Evolutionary conservation across 1,140 invertebrate species (phyloP), one percentile per base, ranked within the genome.

Genomic region (Diploscapter pachys): DNA sequence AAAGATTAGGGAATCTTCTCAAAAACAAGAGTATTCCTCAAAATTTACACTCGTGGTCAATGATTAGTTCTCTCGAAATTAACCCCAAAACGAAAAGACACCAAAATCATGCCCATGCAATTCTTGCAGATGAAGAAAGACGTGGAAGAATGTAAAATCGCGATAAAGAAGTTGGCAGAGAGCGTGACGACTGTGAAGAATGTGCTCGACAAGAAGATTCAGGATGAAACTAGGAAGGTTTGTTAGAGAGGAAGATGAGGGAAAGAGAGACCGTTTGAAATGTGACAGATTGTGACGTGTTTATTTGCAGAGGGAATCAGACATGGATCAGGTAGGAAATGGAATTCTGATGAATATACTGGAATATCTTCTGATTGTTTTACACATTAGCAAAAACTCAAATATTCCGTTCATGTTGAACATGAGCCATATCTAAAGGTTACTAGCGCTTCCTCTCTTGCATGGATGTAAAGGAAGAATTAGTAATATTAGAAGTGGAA

Each of bases 181-280:
- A 83, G 81, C 9, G 78, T 83, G 4, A 85, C 82, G 11, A 85
- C 83, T n/a, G 83, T 83, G 48, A 84, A 85, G 63, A 83, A 83
- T 66, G 82, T 83, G 3, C 71, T 83, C 6, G 82, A 83, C 63
- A 73, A 82, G 51, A 84, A 82, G 66, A 76, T 83, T 8, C 72
- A 78, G 5, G 83, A 85, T 52, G 82, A 83, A 73, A 79, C 83
- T 9, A 65, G 80, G 70, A 76, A 61, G 69, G 82, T 83, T 71
- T 64, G 75, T 67, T 54, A 64, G 48, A 9, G 69, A 13, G 13
- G 57, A 59, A 13, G 13, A 50, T 8, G 9, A 64, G 63, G 8
- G 6, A 5, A 64, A 64, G 9, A 48, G 8, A 64, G 9, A 11
- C 57, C 57, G 9, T 59, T 59, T 59, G 9, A 11, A 59, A 31